Conservation (phyloP, 2,888 invertebrate genomes). For the Cataglyphis cursor region DNA sequence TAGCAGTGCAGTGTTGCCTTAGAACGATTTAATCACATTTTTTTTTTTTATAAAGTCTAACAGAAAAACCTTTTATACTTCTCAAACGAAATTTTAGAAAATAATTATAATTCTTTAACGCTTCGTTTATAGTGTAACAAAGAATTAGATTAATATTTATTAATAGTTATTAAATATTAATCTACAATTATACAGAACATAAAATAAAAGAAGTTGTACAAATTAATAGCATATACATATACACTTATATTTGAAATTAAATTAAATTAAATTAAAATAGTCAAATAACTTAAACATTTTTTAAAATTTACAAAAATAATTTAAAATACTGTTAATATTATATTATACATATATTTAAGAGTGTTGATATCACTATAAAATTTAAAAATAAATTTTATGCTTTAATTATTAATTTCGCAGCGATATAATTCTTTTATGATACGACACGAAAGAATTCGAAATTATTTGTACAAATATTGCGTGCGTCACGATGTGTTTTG, state of each 20-base stretch:
- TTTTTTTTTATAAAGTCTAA: background rate
- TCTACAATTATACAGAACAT: background rate
- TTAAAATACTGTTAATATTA: background rate
- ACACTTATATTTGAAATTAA: background rate
- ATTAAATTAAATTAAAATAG: background rate
- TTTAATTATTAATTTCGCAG: background rate
- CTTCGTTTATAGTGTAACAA: background rate
- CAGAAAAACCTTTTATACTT: background rate
- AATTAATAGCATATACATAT: background rate
- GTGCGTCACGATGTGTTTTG: constrained; percentile 28
- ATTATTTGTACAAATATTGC: constrained; percentile 39
- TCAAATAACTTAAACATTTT: background rate
- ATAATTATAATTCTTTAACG: background rate
- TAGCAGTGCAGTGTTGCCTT: background rate
- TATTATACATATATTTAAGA: background rate
- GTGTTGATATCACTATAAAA: too few relatives aligned
- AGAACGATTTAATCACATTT: background rate
- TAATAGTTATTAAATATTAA: constrained; percentile 1
- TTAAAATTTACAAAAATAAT: background rate
- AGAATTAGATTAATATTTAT: background rate
- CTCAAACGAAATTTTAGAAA: background rate
- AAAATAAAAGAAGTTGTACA: background rate
- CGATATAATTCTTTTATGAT: constrained; percentile 7
- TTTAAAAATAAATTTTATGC: background rate
- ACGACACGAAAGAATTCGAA: constrained; percentile 20